Conservation (phyloP, 2,113 vertebrate species). For the Datnioides undecimradiatus region DNA sequence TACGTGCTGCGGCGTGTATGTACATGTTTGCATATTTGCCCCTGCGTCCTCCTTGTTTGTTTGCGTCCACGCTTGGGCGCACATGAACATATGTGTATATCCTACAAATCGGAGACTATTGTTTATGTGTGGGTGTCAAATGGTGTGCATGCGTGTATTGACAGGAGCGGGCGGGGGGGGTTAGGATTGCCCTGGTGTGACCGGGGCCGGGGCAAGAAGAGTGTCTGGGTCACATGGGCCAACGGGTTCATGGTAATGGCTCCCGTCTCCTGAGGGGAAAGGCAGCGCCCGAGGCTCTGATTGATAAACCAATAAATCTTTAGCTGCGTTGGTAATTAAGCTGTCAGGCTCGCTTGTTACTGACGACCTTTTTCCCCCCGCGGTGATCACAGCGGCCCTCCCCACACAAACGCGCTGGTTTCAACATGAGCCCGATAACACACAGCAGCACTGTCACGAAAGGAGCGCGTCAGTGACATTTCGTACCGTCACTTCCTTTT, state of each 20-base stretch:
- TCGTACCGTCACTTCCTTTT: slow-evolving; percentile 13
- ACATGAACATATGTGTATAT: slow-evolving; percentile 50
- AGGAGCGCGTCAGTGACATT: slow-evolving; percentile 29
- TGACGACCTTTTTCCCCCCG: slow-evolving; percentile 83
- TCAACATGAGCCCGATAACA: slow-evolving; percentile 55
- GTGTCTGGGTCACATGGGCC: slow-evolving; percentile 79
- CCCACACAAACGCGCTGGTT: slow-evolving; percentile 59
- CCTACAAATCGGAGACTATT: slow-evolving; percentile 46
- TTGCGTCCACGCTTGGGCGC: slow-evolving; percentile 41
- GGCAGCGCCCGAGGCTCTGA: slow-evolving; percentile 88
- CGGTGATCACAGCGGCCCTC: slow-evolving; percentile 65
- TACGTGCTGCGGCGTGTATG: slow-evolving; percentile 18
- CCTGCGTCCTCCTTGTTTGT: slow-evolving; percentile 34
- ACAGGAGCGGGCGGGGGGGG: slow-evolving; percentile 37
- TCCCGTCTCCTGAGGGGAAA: slow-evolving; percentile 86
- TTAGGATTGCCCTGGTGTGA: slow-evolving; percentile 65
- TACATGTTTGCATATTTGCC: slow-evolving; percentile 48
- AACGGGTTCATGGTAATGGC: slow-evolving; percentile 90
- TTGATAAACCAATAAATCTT: slow-evolving; percentile 99
- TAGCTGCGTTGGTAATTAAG: slow-evolving; percentile 95
- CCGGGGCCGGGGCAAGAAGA: slow-evolving; percentile 54
- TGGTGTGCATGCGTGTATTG: slow-evolving; percentile 37
- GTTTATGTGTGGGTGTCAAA: slow-evolving; percentile 17
- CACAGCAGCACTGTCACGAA: slow-evolving; percentile 52
- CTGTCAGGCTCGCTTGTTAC: slow-evolving; percentile 91